phyloP scores from a whole-genome alignment of 2,888 invertebrate genomes.

The Atrina japonica region DNA sequence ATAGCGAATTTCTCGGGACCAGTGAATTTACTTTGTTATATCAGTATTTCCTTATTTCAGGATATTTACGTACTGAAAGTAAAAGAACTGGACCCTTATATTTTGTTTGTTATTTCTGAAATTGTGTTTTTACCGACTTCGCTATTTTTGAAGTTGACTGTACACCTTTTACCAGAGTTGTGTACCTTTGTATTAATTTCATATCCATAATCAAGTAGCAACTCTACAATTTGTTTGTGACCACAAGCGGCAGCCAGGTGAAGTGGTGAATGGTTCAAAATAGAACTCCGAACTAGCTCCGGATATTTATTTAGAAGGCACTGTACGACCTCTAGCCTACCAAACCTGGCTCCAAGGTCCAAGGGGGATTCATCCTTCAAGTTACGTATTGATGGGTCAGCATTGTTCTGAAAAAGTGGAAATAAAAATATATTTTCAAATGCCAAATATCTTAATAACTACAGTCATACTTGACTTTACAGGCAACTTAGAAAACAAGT shows the following conservation, averaged over 20 bases:
- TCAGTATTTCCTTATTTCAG: too few relatives aligned
- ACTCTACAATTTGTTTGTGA: constrained; percentile 86
- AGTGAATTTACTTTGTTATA: too few relatives aligned
- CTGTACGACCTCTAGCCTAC: constrained; percentile 89
- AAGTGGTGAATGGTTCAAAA: constrained; percentile 91
- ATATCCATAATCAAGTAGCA: constrained; percentile 91
- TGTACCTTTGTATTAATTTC: constrained; percentile 87
- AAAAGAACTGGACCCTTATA: too few relatives aligned
- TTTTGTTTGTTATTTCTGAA: too few relatives aligned
- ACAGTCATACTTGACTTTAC: too few relatives aligned
- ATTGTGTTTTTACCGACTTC: too few relatives aligned
- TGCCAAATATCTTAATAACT: background rate
- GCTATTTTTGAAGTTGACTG: too few relatives aligned
- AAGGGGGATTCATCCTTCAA: constrained; percentile 93
- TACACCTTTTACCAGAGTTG: too few relatives aligned
- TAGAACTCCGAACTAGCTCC: constrained; percentile 85
- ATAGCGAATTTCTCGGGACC: too few relatives aligned
- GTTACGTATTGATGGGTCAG: constrained; percentile 93
- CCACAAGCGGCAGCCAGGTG: constrained; percentile 96
- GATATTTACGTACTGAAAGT: too few relatives aligned
- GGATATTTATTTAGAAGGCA: constrained; percentile 91
- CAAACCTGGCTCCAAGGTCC: constrained; percentile 93
- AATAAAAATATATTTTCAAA: background rate
- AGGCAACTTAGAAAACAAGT: background rate
- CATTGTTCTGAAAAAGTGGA: constrained; percentile 84